Percentiles rank a stretch among this genome's conserved stretches.
Conservation (phyloP, 92 coral and sea anemone genomes). For the Diadumene lineata region DNA sequence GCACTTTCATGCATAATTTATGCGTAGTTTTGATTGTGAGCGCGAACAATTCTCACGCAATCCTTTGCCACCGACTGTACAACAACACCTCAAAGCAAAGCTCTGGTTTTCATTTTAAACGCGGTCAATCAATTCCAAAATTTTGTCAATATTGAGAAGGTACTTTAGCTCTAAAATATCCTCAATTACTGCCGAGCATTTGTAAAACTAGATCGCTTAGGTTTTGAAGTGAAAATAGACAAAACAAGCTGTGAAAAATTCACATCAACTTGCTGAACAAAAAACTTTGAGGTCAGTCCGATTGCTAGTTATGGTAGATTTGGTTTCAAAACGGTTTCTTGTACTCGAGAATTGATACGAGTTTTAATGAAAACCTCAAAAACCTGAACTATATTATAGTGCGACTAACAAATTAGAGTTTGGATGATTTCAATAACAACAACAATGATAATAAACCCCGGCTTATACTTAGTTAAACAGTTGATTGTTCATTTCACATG, state of each 20-base stretch:
- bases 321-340: neutral
- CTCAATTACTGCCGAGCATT: neutral
- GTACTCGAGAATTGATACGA: neutral
- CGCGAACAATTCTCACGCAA: constrained; percentile 9
- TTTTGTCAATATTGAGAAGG: neutral
- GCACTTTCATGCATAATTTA: constrained; percentile 8
- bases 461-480: constrained; percentile 5
- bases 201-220: neutral
- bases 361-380: neutral
- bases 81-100: neutral
- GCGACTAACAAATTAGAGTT: neutral
- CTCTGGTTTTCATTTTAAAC: no score
- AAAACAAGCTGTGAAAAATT: neutral
- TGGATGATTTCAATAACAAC: neutral
- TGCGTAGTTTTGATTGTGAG: constrained; percentile 6
- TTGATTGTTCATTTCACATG: constrained; percentile 6
- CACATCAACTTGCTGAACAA: neutral
- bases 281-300: neutral
- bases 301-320: neutral
- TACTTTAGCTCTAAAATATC: neutral
- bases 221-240: neutral
- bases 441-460: neutral
- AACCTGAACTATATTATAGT: neutral
- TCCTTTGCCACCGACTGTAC: no score
- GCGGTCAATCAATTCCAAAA: neutral